Conservation (phyloP, 2,113 vertebrate species). For the Anas platyrhynchos region DNA sequence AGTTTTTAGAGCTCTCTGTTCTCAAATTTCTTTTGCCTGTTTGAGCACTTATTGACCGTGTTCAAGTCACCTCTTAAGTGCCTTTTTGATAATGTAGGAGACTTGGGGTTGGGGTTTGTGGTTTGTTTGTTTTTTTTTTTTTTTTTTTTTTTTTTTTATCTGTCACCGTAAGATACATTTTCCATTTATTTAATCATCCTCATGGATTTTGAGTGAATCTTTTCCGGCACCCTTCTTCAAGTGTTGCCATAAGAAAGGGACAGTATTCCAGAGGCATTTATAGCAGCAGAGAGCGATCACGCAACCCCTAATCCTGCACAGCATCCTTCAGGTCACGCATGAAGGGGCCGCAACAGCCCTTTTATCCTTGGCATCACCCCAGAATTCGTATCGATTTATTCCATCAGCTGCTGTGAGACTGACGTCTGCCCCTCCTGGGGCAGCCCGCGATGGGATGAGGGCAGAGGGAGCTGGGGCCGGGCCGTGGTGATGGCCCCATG, state of each 20-base stretch:
- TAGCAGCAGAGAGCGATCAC: not conserved
- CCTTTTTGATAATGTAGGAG: slow-evolving; percentile 9
- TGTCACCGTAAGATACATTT: not conserved
- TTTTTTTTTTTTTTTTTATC: not conserved
- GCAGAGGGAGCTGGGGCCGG: not conserved
- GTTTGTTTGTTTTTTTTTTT: not conserved
- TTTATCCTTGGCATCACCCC: too few species aligned
- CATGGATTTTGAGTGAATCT: not conserved
- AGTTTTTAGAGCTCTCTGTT: slow-evolving; percentile 29
- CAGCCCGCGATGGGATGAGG: not conserved
- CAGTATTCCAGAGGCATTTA: not conserved
- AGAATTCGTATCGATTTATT: not conserved
- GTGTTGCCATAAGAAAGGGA: not conserved
- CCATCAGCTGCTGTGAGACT: not conserved
- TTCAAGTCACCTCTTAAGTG: not conserved
- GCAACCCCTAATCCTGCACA: not conserved
- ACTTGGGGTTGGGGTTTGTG: not conserved
- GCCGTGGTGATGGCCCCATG: not conserved
- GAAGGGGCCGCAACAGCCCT: not conserved
- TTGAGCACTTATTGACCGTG: not conserved
- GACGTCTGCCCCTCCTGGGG: too few species aligned
- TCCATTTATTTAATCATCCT: not conserved
- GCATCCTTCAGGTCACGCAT: not conserved
- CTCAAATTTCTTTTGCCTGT: not conserved
- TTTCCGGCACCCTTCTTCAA: not conserved